Base-by-base conservation (phyloP, 2,113 vertebrate genomes). In the Gallinago undulata region DNA sequence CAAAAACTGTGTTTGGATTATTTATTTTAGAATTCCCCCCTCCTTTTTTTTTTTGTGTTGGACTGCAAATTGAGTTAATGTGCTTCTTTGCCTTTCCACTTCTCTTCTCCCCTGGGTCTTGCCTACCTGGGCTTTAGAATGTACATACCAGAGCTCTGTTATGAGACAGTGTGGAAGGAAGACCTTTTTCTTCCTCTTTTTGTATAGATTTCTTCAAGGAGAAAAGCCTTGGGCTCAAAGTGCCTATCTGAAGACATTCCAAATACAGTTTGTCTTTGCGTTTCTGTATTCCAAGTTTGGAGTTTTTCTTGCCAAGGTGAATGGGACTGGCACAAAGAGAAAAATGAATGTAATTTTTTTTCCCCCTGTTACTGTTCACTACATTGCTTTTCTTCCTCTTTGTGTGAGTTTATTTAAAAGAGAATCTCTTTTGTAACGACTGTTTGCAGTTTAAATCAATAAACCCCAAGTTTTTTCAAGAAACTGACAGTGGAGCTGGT, bases 401-500 rank as follows among this genome's bases (percentile, higher is more conserved):
- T 98, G 97, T 99, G 99, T 99, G 98, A 99, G 99, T 99, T 99
- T 99, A 99, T 99, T 99, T 99, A 98, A 99, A 99, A 98, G 95
- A 96, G 89, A 98, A 97, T 98, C 97, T 96, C 96, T 98, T 99
- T 99, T 99, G 99, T 99, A 99, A 99, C 98, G 98, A 99, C 99
- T 99, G 99, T 99, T 99, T 99, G 99, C 99, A 99, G 99, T 99
- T 99, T 98, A 98, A 99, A 99, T 99, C 99, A 99, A 99, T 99
- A 99, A 99, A 99, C 98, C 99, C 99, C 98, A 87, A 99, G 98
- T 99, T 99, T 98, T 98, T 98, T 98, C 98, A 98, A 98, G 96
- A 98, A 98, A 96, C 83, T 91, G 91, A 91, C 89, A 86, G 76
- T 97, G 93, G 90, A 94, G 92, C 84, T 98, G 90, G 94, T 98